A percentile compares a stretch with the other conserved stretches of the same genome.
Conservation (phyloP, 1,140 invertebrate genomes). For the Pararge aegeria region DNA sequence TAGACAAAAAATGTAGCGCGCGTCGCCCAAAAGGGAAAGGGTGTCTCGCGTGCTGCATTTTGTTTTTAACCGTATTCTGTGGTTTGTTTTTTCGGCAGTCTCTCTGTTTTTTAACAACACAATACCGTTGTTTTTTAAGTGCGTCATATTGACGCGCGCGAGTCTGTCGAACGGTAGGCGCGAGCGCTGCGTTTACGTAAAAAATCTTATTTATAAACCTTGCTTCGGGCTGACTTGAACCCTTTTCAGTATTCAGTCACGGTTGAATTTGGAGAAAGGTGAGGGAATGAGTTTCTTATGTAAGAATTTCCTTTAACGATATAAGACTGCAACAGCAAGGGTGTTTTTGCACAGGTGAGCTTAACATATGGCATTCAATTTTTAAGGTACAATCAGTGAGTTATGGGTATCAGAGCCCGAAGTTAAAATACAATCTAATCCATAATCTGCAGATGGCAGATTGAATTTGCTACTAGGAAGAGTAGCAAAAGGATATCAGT, state of each 20-base stretch:
- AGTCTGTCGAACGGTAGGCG: constrained; percentile 40
- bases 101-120: constrained; percentile 77
- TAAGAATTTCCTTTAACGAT: constrained; percentile 11
- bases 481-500: too few relatives aligned
- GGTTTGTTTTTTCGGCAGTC: constrained; percentile 73
- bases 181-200: constrained; percentile 39
- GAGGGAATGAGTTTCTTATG: constrained; percentile 27
- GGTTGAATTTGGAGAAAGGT: constrained; percentile 52
- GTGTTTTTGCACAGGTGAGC: background rate
- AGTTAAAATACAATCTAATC: too few relatives aligned
- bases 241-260: constrained; percentile 67
- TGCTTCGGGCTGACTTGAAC: constrained; percentile 51
- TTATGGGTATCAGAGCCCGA: background rate
- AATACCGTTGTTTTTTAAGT: constrained; percentile 71
- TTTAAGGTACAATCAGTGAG: background rate
- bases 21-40: constrained; percentile 77
- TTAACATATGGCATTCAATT: background rate
- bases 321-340: constrained; percentile 2
- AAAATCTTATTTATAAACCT: constrained; percentile 42
- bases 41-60: constrained; percentile 76
- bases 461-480: too few relatives aligned
- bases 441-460: too few relatives aligned
- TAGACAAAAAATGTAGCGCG: constrained; percentile 74
- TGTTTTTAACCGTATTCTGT: constrained; percentile 71
- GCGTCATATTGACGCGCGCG: constrained; percentile 67